Percentiles rank a stretch among this genome's conserved stretches.
Conservation (phyloP, 2,797 vertebrate species). For the Acanthopagrus latus region DNA sequence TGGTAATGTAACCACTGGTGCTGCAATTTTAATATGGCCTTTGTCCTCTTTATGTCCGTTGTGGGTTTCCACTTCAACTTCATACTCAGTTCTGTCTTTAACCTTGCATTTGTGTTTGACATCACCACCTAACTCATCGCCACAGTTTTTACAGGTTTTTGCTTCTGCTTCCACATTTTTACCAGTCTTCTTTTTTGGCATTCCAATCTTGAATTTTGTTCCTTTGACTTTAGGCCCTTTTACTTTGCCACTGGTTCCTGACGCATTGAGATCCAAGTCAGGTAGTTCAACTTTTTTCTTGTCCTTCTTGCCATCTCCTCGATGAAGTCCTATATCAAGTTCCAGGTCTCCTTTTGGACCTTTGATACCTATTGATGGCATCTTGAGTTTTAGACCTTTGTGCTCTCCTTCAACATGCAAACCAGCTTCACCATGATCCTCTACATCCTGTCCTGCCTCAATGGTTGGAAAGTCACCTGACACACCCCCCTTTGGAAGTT, state of each 20-base stretch:
- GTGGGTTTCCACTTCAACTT: slow-evolving; percentile 42
- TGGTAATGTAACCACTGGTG: slow-evolving; percentile 49
- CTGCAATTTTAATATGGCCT: slow-evolving; percentile 23
- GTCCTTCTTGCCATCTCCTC: slow-evolving; percentile 63
- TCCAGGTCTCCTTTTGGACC: slow-evolving; percentile 74
- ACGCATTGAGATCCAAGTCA: slow-evolving; percentile 64
- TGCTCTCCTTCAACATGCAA: slow-evolving; percentile 59
- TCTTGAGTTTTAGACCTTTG: slow-evolving; percentile 69
- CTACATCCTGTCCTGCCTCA: slow-evolving; percentile 43
- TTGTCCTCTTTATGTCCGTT: slow-evolving; percentile 62
- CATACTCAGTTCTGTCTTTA: slow-evolving; percentile 39
- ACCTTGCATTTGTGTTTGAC: slow-evolving; percentile 32
- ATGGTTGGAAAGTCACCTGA: slow-evolving; percentile 32
- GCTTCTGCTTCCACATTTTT: slow-evolving; percentile 51
- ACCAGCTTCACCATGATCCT: slow-evolving; percentile 24
- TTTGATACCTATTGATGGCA: slow-evolving; percentile 73
- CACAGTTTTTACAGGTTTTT: slow-evolving; percentile 55
- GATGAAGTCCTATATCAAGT: slow-evolving; percentile 73
- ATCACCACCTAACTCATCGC: slow-evolving; percentile 27
- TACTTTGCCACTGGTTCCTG: slow-evolving; percentile 56
- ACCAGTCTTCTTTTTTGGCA: slow-evolving; percentile 79
- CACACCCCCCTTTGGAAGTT: slow-evolving; percentile 70
- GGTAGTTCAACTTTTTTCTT: slow-evolving; percentile 76
- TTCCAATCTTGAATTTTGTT: slow-evolving; percentile 82
- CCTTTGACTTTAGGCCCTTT: slow-evolving; percentile 82